Conservation (phyloP, 2,888 invertebrate genomes). For the Clanis bilineata region DNA sequence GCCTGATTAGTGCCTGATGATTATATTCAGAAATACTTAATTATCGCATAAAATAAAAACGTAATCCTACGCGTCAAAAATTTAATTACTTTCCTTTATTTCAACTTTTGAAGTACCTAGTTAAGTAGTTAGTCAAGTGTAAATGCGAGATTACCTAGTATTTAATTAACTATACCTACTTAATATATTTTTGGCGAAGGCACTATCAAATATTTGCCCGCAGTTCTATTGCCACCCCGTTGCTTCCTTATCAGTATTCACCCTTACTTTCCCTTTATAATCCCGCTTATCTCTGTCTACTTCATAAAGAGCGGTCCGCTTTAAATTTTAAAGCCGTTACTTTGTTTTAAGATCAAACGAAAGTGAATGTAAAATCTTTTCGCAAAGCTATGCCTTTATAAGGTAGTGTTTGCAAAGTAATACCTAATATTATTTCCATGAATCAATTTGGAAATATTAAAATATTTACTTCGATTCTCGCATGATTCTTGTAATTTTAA, state of each 20-base stretch:
- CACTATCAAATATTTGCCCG: slow-evolving; percentile 40
- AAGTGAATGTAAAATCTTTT: slow-evolving; percentile 59
- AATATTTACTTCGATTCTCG: no score
- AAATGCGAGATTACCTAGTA: background rate
- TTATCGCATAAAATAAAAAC: no score
- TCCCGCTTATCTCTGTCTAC: slow-evolving; percentile 68
- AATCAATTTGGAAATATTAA: no score
- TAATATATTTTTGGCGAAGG: slow-evolving; percentile 1
- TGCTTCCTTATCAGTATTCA: slow-evolving; percentile 69
- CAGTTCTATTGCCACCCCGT: slow-evolving; percentile 62
- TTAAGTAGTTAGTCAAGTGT: background rate
- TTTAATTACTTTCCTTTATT: no score
- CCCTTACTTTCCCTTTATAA: slow-evolving; percentile 67
- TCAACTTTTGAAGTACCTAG: background rate
- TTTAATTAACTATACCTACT: background rate
- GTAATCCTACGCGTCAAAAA: no score
- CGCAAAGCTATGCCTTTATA: slow-evolving; percentile 47
- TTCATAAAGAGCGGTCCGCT: slow-evolving; percentile 67
- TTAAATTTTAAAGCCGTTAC: slow-evolving; percentile 68
- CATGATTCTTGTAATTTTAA: no score
- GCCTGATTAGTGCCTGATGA: no score
- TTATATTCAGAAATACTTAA: no score
- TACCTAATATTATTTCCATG: no score
- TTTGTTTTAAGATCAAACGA: slow-evolving; percentile 55
- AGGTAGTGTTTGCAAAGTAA: slow-evolving; percentile 29